phyloP scores from a whole-genome alignment of 1,140 invertebrate genomes.

The Drosophila teissieri region DNA sequence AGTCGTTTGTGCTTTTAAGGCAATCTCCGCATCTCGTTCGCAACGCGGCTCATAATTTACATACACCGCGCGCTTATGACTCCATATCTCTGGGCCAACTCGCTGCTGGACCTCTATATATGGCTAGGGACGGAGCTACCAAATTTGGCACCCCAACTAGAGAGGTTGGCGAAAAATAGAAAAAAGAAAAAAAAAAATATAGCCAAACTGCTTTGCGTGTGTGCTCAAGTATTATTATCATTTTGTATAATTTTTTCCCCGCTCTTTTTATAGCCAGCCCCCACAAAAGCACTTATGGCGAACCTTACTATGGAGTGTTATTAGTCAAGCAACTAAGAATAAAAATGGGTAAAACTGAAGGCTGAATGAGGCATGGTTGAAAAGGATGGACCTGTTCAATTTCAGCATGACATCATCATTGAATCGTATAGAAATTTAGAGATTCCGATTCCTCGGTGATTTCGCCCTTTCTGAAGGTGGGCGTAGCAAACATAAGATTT shows the following conservation, averaged over 20 bases:
- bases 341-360: conserved; percentile 45
- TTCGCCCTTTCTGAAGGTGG: conserved; percentile 44
- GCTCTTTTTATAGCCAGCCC: conserved; percentile 50
- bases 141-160: conserved; percentile 65
- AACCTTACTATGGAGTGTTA: conserved; percentile 39
- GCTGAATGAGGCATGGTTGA: conserved; percentile 20
- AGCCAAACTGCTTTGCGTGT: conserved; percentile 40
- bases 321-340: conserved; percentile 43
- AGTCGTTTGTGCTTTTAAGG: conserved; percentile 64
- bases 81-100: conserved; percentile 57
- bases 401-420: conserved; percentile 32
- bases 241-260: conserved; percentile 46
- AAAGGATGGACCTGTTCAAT: conserved; percentile 31
- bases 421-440: conserved; percentile 1
- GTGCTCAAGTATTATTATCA: conserved; percentile 57
- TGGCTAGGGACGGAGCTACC: conserved; percentile 53
- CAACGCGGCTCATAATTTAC: conserved; percentile 73
- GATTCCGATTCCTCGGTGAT: neutral
- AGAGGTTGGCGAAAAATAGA: conserved; percentile 8
- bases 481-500: conserved; percentile 3
- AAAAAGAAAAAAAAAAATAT: conserved; percentile 6
- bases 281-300: conserved; percentile 40
- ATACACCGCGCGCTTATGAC: conserved; percentile 59
- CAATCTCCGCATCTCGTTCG: conserved; percentile 44
- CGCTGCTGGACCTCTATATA: conserved; percentile 46